Evolutionary conservation across 1,140 invertebrate species (phyloP), one percentile per base, ranked within the genome.

Genomic region (Carposina sasakii): DNA sequence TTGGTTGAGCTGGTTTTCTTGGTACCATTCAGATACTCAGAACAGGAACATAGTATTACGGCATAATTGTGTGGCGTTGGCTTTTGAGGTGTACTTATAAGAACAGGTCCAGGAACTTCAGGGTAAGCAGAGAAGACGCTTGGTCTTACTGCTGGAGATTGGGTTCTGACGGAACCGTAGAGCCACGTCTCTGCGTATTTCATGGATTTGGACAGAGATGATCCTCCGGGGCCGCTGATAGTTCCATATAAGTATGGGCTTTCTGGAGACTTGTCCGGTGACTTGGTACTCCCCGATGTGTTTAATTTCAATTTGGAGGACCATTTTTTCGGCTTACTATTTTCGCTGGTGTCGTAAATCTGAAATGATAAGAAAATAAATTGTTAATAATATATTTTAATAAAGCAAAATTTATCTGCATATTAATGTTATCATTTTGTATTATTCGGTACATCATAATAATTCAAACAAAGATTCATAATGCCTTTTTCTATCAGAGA

Each of bases 131-230:
- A 72, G 66, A 87, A 85, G 34, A 85, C 67, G 50, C 75, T 79
- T 16, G 81, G 76, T 54, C 85, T 71, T n/a, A 75, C 66, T 44
- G 88, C 87, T 37, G 89, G 86, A 2, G 89, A 86, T 41, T 88
- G 86, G 2, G 89, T 87, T 53, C 91, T 83, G 1, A 92, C 89
- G 2, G 91, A 92, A 48, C 92, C 91, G 60, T 94, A 94, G 1
- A 94, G 86, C 92, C 92, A 94, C 22, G 91, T 91, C 56, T 94
- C 92, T 1, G 91, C 91, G 78, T 93, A 94, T 56, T 93, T 90
- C 92, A 94, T 94, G 67, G 92, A 93, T 71, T 92, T 91, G 30
- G 91, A 91, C 49, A 94, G 71, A 6, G 88, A 82, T 76, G 88
- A 90, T 30, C 86, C 86, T 49, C 86, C 86, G 36, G 79, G 77